Conservation (phyloP, 2,797 vertebrate genomes). For the Muraenolepis orangiensis region DNA sequence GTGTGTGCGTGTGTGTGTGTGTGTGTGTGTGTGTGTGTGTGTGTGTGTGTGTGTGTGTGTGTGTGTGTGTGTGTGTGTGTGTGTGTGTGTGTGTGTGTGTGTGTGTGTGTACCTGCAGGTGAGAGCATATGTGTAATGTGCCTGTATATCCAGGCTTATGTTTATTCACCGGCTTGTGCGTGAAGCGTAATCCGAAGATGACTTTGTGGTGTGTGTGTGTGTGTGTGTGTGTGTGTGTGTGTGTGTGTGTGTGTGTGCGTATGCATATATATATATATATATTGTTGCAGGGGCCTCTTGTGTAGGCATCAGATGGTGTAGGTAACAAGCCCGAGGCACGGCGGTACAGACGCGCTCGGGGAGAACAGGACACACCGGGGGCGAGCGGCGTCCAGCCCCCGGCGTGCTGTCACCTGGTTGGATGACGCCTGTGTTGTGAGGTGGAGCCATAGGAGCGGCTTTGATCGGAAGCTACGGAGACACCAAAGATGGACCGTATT, state of each 20-base stretch:
- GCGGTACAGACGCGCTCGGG: not conserved
- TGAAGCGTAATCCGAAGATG: not conserved
- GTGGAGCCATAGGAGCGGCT: not conserved
- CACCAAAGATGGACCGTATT: not conserved
- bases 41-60: slow-evolving; percentile 6
- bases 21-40: not conserved
- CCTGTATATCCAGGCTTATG: not conserved
- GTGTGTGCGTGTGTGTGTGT: no score
- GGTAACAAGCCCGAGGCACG: not conserved
- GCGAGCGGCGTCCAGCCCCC: not conserved
- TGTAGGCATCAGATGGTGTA: not conserved
- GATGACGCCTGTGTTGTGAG: not conserved
- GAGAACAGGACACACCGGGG: not conserved
- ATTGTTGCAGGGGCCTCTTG: not conserved
- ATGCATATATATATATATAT: no score
- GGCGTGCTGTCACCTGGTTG: not conserved
- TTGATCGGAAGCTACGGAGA: not conserved
- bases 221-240: no score
- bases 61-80: slow-evolving; percentile 11
- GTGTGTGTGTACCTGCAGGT: not conserved
- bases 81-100: no score
- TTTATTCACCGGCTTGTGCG: not conserved
- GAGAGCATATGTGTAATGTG: not conserved
- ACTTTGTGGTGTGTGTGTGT: not conserved
- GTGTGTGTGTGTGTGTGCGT: not conserved